Evolutionary conservation across 2,113 vertebrate genomes (phyloP).

Genomic region (Leptocoma aspasia): DNA sequence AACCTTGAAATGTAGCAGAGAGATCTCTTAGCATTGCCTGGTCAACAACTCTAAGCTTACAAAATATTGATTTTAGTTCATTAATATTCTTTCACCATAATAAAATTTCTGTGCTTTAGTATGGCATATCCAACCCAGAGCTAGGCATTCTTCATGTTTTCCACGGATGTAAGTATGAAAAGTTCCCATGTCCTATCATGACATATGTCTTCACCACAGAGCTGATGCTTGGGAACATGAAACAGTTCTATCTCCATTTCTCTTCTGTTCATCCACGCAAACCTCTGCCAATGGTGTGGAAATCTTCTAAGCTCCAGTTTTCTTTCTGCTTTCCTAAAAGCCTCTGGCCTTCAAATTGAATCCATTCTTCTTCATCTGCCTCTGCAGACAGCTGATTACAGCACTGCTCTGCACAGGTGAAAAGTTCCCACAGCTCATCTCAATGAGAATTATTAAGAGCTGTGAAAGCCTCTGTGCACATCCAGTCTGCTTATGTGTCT

Average conservation of each 20-base stretch:
- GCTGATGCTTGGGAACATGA: neutral
- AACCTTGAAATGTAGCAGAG: neutral
- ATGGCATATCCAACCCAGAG: neutral
- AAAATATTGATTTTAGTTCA: neutral
- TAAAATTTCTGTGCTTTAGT: neutral
- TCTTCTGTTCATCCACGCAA: neutral
- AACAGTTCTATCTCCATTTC: neutral
- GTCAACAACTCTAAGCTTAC: neutral
- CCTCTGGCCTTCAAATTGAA: neutral
- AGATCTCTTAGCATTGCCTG: neutral
- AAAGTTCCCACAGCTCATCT: neutral
- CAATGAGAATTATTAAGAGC: neutral
- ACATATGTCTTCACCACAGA: neutral
- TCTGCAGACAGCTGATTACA: neutral
- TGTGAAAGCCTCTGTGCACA: neutral
- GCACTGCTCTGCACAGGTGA: neutral
- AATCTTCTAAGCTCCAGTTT: neutral
- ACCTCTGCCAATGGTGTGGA: neutral
- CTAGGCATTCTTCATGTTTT: neutral
- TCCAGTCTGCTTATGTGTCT: neutral
- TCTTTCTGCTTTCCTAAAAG: neutral
- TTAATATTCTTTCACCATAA: neutral
- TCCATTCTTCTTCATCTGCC: neutral
- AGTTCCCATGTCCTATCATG: neutral
- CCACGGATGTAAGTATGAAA: neutral